phyloP scores from a whole-genome alignment of 2,113 vertebrate genomes.

The Hippocampus mohnikei region DNA sequence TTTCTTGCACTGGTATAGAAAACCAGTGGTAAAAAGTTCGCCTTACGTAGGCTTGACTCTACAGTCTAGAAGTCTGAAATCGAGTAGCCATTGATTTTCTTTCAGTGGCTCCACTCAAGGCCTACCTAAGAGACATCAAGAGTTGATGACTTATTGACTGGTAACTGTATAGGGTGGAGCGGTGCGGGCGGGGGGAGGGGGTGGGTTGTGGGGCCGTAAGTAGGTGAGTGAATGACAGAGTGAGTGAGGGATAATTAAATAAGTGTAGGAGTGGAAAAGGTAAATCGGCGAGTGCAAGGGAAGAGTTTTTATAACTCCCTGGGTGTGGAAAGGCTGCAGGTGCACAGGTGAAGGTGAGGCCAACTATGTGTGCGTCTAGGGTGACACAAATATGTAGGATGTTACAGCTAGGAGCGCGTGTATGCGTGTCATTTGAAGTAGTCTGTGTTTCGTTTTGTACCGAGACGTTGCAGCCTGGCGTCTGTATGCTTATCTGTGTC shows the following conservation, averaged over 20 bases:
- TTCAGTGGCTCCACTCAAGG: slow-evolving; percentile 43
- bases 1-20: background rate
- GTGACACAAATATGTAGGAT: slow-evolving; percentile 62
- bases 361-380: slow-evolving; percentile 59
- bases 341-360: slow-evolving; percentile 72
- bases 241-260: slow-evolving; percentile 55
- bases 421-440: slow-evolving; percentile 45
- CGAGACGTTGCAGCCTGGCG: slow-evolving; percentile 29
- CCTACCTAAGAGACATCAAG: slow-evolving; percentile 36
- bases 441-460: slow-evolving; percentile 2
- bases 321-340: slow-evolving; percentile 72
- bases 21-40: slow-evolving; percentile 1
- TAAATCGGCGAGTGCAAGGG: slow-evolving; percentile 66
- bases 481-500: slow-evolving; percentile 66
- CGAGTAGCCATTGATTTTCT: slow-evolving; percentile 45
- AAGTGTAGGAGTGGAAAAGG: slow-evolving; percentile 58
- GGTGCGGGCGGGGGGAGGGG: too few species aligned
- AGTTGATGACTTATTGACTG: slow-evolving; percentile 53
- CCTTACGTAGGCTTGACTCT: background rate
- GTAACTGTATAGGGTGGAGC: slow-evolving; percentile 54
- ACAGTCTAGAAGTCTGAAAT: slow-evolving; percentile 31
- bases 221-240: slow-evolving; percentile 75
- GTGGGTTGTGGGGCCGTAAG: slow-evolving; percentile 61
- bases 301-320: slow-evolving; percentile 63
- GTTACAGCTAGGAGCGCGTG: slow-evolving; percentile 47